Base-by-base conservation (phyloP, 2,797 vertebrate species). In the Parauchenoglanis ngamensis region DNA sequence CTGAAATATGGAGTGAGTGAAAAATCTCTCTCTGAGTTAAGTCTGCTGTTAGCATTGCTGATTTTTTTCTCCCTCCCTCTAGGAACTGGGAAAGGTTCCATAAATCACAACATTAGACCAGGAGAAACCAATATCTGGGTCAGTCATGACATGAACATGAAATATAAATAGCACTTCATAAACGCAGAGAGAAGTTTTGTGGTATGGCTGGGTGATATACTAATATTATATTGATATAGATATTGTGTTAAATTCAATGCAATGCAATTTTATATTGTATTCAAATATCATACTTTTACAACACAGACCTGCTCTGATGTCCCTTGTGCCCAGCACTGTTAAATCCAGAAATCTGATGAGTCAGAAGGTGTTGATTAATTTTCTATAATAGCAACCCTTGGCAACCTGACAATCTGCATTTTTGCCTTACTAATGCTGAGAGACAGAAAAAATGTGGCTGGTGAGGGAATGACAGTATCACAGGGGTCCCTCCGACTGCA, bases 111-210 rank as follows among this genome's bases (percentile, higher is more conserved):
- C 90, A 91, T 94, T 92, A 91, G 93, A 95, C 94, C 93, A 91
- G 91, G 89, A 93, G 94, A 91, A 92, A 94, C 90, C 91, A 90
- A 93, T 93, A 93, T 92, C 89, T 94, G 91, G 92, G 92, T 87
- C 92, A 89, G 92, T 87, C 90, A 92, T 93, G 92, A 93, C 91
- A 94, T 93, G 93, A 92, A 91, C 92, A 94, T 94, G 91, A 95
- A 94, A 95, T 94, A 94, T 95, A 93, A 89, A 94, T 23, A 67
- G 52, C n/a, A 52, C 46, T 21, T 67, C n/a, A 67, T 67, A 67
- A 31, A 52, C 40, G 28, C 15, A 28, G 49, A 3, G 12, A 46
- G 59, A 65, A 2, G 61, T 61, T 61, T 80, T 44, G 3, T 67
- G 80, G 15, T 23, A 79, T 79, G 77, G 21, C 56, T 40, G 17